Percentiles rank a stretch among this genome's conserved stretches.
Conservation (phyloP, 2,797 vertebrate species). For the Cossypha heuglini region DNA sequence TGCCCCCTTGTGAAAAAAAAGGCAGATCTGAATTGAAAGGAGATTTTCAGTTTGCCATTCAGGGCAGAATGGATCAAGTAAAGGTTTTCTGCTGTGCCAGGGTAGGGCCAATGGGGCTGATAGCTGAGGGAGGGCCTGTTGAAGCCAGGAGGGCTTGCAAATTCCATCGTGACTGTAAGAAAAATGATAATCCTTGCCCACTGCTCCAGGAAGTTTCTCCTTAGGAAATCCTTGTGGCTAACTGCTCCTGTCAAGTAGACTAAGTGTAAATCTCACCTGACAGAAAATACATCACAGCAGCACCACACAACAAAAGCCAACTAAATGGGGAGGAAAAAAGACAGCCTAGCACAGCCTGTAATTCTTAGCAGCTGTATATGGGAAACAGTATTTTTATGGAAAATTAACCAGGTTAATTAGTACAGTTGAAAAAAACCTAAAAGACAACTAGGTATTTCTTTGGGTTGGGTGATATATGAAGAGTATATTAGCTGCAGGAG, state of each 20-base stretch:
- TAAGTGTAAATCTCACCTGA: slow-evolving; percentile 58
- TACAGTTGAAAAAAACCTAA: not conserved
- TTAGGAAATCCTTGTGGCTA: slow-evolving; percentile 48
- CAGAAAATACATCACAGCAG: slow-evolving; percentile 48
- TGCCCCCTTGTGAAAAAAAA: not conserved
- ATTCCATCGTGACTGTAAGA: not conserved
- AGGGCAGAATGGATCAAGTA: not conserved
- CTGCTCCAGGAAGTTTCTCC: slow-evolving; percentile 30
- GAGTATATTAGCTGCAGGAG: not conserved
- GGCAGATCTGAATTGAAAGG: not conserved
- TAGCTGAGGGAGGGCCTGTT: fast-evolving
- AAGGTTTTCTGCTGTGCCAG: not conserved
- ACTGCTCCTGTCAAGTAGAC: slow-evolving; percentile 46
- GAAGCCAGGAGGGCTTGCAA: not conserved
- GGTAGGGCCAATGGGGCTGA: not conserved
- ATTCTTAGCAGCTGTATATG: not conserved
- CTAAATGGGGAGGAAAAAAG: slow-evolving; percentile 7
- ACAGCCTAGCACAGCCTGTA: not conserved
- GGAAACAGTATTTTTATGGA: not conserved
- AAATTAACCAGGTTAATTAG: not conserved
- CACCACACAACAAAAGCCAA: not conserved
- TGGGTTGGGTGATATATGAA: not conserved
- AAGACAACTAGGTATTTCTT: not conserved
- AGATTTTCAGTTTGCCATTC: not conserved
- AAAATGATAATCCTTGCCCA: slow-evolving; percentile 8